Evolutionary conservation across 2,113 vertebrate species (phyloP).

Genomic region (Oreochromis niloticus): DNA sequence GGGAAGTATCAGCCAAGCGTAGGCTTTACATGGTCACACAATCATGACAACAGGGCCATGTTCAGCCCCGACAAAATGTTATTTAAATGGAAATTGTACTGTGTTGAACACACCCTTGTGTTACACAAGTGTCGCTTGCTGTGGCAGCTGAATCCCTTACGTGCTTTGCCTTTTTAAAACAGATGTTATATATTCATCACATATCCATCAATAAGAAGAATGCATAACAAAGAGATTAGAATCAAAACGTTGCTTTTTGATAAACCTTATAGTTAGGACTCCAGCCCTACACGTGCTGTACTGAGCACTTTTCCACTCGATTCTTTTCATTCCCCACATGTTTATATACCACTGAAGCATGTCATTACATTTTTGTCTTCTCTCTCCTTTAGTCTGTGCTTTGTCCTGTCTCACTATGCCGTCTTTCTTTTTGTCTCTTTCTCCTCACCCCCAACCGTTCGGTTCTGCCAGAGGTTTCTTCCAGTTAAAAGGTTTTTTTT

Average conservation of each 20-base stretch:
- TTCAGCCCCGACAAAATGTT: not conserved
- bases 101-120: not conserved
- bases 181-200: not conserved
- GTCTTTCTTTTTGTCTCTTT: not conserved
- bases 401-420: not conserved
- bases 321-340: not conserved
- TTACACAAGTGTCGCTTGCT: not conserved
- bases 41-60: not conserved
- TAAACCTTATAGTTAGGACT: not conserved
- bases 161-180: not conserved
- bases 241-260: not conserved
- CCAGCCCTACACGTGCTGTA: not conserved
- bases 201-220: not conserved
- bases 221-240: not conserved
- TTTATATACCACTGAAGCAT: not conserved
- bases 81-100: not conserved
- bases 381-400: not conserved
- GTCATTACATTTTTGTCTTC: not conserved
- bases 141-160: not conserved
- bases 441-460: not conserved
- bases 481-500: not conserved
- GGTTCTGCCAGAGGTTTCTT: not conserved
- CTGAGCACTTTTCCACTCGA: not conserved
- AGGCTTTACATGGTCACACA: not conserved
- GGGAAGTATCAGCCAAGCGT: not conserved